phyloP scores from a whole-genome alignment of 2,888 invertebrate species.

The Tipula lateralis region DNA sequence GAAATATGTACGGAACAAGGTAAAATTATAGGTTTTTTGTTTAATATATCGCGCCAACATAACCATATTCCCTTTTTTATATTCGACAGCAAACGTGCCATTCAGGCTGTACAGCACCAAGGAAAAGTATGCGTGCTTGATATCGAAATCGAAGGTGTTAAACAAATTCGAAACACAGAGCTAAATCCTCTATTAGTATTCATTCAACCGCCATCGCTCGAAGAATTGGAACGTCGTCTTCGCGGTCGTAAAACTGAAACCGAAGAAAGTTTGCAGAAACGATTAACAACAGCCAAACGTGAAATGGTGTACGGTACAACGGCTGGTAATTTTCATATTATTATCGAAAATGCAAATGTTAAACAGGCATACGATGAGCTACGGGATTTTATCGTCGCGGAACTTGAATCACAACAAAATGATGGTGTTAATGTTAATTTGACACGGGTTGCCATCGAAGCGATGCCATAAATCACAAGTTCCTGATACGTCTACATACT shows the following conservation, averaged over 20 bases:
- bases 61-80: slow-evolving; percentile 12
- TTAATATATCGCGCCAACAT: slow-evolving; percentile 20
- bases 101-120: slow-evolving; percentile 68
- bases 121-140: slow-evolving; percentile 91
- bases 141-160: slow-evolving; percentile 92
- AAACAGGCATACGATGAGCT: slow-evolving; percentile 74
- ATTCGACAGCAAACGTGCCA: slow-evolving; percentile 70
- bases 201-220: slow-evolving; percentile 85
- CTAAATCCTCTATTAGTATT: slow-evolving; percentile 82
- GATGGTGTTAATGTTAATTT: slow-evolving; percentile 48
- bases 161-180: slow-evolving; percentile 75
- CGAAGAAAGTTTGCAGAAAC: slow-evolving; percentile 72
- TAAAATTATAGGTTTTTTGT: slow-evolving; percentile 45
- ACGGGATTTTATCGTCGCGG: slow-evolving; percentile 61
- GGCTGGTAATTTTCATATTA: slow-evolving; percentile 75
- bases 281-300: slow-evolving; percentile 69
- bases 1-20: slow-evolving; percentile 96
- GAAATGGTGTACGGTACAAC: slow-evolving; percentile 79
- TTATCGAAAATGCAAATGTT: slow-evolving; percentile 77
- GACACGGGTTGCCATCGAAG: slow-evolving; percentile 14
- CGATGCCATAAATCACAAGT: not conserved
- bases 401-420: slow-evolving; percentile 54
- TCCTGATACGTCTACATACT: not conserved
- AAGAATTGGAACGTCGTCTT: slow-evolving; percentile 68
- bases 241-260: slow-evolving; percentile 82